phyloP scores from a whole-genome alignment of 2,888 invertebrate species.

The Pyrgus malvae region DNA sequence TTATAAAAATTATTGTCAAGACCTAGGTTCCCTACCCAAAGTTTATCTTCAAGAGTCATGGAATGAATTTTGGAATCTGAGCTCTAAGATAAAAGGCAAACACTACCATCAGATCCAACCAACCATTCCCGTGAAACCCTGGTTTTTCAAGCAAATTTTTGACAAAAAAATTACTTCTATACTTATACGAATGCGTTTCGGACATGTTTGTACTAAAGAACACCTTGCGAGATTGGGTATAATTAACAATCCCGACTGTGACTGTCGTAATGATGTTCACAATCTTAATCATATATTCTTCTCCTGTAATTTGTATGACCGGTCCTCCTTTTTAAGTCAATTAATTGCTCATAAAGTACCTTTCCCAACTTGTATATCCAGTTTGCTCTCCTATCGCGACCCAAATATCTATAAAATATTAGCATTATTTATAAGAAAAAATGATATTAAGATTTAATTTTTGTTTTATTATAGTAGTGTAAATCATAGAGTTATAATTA shows the following conservation, averaged over 20 bases:
- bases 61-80: neutral
- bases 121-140: neutral
- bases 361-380: neutral
- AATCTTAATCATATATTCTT: neutral
- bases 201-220: neutral
- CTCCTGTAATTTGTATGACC: neutral
- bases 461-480: too few relatives aligned
- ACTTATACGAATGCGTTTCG: neutral
- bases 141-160: neutral
- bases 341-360: neutral
- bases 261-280: neutral
- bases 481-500: too few relatives aligned
- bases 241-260: neutral
- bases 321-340: neutral
- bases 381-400: neutral
- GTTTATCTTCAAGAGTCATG: neutral
- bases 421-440: neutral
- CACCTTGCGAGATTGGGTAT: neutral
- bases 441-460: neutral
- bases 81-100: neutral
- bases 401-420: neutral
- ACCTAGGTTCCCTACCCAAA: neutral
- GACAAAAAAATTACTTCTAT: neutral
- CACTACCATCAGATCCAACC: neutral
- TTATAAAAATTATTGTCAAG: neutral